Evolutionary conservation across 2,113 vertebrate species (phyloP).

Genomic region (Toxotes chatareus): DNA sequence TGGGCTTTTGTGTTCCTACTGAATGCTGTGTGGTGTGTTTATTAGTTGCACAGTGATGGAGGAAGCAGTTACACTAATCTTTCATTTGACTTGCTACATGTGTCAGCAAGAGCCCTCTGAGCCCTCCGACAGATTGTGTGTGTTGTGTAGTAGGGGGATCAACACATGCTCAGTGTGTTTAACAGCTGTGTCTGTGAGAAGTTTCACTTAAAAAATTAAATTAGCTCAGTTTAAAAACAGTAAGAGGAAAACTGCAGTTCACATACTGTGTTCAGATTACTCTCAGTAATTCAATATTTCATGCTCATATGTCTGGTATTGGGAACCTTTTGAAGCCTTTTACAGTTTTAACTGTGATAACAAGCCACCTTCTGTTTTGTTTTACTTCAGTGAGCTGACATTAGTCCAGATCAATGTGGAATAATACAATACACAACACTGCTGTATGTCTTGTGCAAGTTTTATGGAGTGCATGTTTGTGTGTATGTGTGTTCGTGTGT

Average conservation of each 20-base stretch:
- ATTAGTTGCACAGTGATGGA: slow-evolving; percentile 18
- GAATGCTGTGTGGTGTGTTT: not conserved
- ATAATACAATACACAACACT: not conserved
- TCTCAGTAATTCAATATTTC: slow-evolving; percentile 29
- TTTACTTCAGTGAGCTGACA: not conserved
- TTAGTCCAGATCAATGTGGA: not conserved
- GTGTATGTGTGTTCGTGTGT: not conserved
- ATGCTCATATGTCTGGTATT: not conserved
- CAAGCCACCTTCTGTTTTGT: slow-evolving; percentile 22
- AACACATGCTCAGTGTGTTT: slow-evolving; percentile 44
- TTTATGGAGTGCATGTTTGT: not conserved
- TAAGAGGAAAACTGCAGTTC: slow-evolving; percentile 16
- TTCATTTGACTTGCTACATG: slow-evolving; percentile 42
- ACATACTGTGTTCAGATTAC: slow-evolving; percentile 37
- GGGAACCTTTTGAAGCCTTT: not conserved
- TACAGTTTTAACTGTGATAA: slow-evolving; percentile 17
- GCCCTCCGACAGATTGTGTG: slow-evolving; percentile 48
- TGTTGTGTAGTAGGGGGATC: slow-evolving; percentile 21
- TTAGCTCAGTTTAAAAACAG: not conserved
- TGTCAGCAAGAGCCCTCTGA: slow-evolving; percentile 20
- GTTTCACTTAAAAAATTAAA: slow-evolving; percentile 27
- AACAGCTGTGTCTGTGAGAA: slow-evolving; percentile 54
- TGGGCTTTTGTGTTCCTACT: not conserved
- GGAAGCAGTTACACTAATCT: slow-evolving; percentile 46
- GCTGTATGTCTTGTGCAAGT: not conserved